phyloP scores from a whole-genome alignment of 2,113 vertebrate species.

The Chaetorhynchus papuensis region DNA sequence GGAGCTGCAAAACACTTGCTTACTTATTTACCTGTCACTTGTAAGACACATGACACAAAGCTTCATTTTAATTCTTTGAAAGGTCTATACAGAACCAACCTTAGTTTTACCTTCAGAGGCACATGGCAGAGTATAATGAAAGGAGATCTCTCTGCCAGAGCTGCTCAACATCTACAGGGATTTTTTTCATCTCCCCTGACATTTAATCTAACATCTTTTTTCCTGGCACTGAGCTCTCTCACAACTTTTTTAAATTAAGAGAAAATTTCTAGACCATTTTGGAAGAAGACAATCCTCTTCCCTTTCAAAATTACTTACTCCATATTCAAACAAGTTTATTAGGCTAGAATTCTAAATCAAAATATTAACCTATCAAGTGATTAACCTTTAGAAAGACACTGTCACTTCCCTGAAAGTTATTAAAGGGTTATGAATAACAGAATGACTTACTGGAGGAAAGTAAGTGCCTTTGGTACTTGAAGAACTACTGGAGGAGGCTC shows the following conservation, averaged over 20 bases:
- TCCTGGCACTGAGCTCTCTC: not conserved
- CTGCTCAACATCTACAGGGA: not conserved
- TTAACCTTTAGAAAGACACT: not conserved
- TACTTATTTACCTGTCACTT: not conserved
- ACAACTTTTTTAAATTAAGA: not conserved
- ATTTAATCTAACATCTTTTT: not conserved
- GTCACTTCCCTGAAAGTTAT: not conserved
- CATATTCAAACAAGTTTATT: not conserved
- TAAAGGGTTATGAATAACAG: not conserved
- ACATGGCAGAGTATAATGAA: not conserved
- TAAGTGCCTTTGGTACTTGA: constrained; percentile 97
- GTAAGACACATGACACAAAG: not conserved
- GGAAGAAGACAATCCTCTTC: not conserved
- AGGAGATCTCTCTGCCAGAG: not conserved
- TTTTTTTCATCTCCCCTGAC: not conserved
- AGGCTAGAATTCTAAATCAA: not conserved
- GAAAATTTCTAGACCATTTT: not conserved
- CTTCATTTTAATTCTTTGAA: not conserved
- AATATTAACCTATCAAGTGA: not conserved
- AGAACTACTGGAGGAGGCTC: constrained; percentile 96
- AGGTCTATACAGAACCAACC: not conserved
- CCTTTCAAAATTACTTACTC: not conserved
- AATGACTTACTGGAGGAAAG: constrained; percentile 88
- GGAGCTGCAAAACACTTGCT: not conserved
- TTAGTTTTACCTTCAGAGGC: not conserved